phyloP scores from a whole-genome alignment of 2,797 vertebrate species.

The Hydrolagus colliei region DNA sequence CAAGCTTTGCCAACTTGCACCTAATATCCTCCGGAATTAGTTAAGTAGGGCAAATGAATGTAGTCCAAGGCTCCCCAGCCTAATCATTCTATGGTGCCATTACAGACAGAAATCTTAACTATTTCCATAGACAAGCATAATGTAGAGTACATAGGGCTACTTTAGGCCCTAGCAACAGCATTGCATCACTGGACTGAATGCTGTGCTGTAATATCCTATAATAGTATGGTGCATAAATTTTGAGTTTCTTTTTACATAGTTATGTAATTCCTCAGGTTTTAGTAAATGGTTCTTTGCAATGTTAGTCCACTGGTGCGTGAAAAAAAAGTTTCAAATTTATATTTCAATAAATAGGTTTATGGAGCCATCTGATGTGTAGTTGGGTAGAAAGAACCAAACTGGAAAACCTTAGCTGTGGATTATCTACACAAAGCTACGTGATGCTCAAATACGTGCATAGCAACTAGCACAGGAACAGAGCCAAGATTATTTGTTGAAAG shows the following conservation, averaged over 20 bases:
- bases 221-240: too few species aligned
- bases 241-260: background rate
- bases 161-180: too few species aligned
- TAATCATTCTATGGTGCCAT: too few species aligned
- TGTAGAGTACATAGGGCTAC: too few species aligned
- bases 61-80: too few species aligned
- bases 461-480: constrained; percentile 22
- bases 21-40: too few species aligned
- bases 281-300: constrained; percentile 8
- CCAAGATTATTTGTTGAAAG: constrained; percentile 10
- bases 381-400: constrained; percentile 12
- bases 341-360: constrained; percentile 20
- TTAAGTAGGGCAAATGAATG: too few species aligned
- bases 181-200: too few species aligned
- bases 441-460: constrained; percentile 16
- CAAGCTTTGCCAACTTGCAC: too few species aligned
- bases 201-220: too few species aligned
- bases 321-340: constrained; percentile 26
- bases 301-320: constrained; percentile 17
- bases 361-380: constrained; percentile 25
- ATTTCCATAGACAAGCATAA: too few species aligned
- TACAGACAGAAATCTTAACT: too few species aligned
- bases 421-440: constrained; percentile 16
- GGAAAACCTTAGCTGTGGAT: constrained; percentile 7
- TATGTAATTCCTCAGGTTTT: background rate